Evolutionary conservation across 2,113 vertebrate species (phyloP).

Genomic region (Nicator chloris): DNA sequence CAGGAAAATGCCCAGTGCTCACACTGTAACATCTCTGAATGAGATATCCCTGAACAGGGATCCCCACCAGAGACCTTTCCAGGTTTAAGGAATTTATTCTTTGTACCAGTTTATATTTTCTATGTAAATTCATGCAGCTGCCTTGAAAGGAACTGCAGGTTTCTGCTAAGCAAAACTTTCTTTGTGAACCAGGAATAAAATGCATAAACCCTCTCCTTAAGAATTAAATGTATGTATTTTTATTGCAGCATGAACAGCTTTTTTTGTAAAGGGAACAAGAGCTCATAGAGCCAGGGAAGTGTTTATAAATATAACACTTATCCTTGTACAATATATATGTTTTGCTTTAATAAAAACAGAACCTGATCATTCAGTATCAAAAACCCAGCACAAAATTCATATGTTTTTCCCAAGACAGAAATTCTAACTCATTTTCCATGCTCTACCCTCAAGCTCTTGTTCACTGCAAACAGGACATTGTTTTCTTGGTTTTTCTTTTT

Average conservation of each 20-base stretch:
- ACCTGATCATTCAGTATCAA: not conserved
- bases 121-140: constrained; percentile 35
- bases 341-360: constrained; percentile 36
- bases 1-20: not conserved
- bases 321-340: not conserved
- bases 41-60: not conserved
- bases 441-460: not conserved
- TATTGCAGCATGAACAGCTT: not conserved
- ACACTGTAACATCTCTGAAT: not conserved
- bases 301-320: constrained; percentile 27
- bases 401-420: not conserved
- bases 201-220: not conserved
- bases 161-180: constrained; percentile 44
- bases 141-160: constrained; percentile 39
- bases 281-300: not conserved
- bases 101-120: constrained; percentile 15
- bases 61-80: not conserved
- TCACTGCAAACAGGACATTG: constrained; percentile 25
- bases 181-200: constrained; percentile 5
- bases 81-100: constrained; percentile 5
- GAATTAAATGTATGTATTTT: constrained; percentile 16
- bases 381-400: constrained; percentile 19
- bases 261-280: constrained; percentile 17
- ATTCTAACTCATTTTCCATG: constrained; percentile 23
- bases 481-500: constrained; percentile 11